A percentile compares a stretch with the other conserved stretches of the same genome.
Conservation (phyloP, 2,797 vertebrate genomes). For the Podarcis lilfordi region DNA sequence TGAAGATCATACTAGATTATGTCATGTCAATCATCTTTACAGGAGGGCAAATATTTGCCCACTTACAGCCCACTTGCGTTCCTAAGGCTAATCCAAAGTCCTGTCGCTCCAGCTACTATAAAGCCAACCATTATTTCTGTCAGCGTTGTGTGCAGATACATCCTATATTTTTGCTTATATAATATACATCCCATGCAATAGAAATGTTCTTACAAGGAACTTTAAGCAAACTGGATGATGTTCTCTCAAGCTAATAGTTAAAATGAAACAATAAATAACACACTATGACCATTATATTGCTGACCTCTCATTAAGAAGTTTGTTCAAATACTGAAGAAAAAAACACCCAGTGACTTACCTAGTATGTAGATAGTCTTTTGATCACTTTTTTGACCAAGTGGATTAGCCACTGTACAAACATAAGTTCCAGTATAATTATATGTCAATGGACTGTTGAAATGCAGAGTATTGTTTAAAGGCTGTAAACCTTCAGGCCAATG, state of each 20-base stretch:
- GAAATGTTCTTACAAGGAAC: background rate
- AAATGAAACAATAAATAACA: background rate
- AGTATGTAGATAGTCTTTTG: constrained; percentile 88
- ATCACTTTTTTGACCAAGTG: constrained; percentile 86
- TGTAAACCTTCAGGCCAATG: constrained; percentile 89
- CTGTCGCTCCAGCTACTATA: background rate
- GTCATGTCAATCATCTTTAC: background rate
- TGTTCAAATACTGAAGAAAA: background rate
- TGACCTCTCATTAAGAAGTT: background rate
- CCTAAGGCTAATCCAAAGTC: background rate
- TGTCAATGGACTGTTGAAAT: constrained; percentile 88
- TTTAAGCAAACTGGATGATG: background rate
- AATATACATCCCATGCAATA: background rate
- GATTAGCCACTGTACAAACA: constrained; percentile 90
- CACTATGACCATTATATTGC: background rate
- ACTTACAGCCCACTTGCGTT: background rate
- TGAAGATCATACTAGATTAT: background rate
- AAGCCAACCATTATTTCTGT: background rate
- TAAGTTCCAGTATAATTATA: constrained; percentile 94
- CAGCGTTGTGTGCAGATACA: background rate
- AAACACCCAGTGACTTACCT: constrained; percentile 82
- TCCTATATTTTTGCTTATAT: background rate
- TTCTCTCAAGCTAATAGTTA: background rate
- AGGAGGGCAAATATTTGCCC: no score
- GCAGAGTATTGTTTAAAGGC: constrained; percentile 86